These are phyloP conservation scores for Naso thynnoides DNA, from an alignment of 2,797 vertebrate genomes.

Conservation along the genomic window DNA sequence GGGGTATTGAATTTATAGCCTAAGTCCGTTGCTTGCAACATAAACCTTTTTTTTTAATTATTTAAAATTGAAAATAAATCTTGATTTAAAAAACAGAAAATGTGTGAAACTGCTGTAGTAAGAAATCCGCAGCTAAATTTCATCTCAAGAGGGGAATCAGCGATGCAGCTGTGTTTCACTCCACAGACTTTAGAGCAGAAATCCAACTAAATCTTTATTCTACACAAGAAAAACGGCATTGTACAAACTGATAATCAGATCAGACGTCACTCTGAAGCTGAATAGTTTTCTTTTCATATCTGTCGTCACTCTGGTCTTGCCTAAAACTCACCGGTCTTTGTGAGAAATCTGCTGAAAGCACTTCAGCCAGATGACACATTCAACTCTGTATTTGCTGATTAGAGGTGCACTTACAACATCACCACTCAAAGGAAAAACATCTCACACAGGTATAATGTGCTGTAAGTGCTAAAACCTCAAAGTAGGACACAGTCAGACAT, in stretches of 20 bases:
- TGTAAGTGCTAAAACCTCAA: background rate
- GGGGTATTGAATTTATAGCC: too few species aligned
- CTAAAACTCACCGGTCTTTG: background rate
- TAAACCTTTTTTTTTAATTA: too few species aligned
- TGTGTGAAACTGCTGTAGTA: background rate
- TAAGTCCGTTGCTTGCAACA: too few species aligned
- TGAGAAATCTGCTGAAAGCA: conserved; percentile 7
- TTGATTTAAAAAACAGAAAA: too few species aligned
- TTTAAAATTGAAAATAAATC: too few species aligned
- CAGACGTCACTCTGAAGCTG: background rate
- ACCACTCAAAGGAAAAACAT: background rate
- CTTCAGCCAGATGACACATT: background rate
- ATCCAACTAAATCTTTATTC: background rate
- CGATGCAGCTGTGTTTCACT: background rate
- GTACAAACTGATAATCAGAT: background rate
- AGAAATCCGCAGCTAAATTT: background rate
- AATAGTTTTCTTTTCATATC: conserved; percentile 9
- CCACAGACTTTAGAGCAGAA: background rate
- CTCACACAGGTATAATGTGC: background rate
- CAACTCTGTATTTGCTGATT: background rate
- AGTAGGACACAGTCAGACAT: background rate
- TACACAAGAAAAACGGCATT: background rate
- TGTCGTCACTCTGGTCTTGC: background rate
- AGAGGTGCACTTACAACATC: background rate
- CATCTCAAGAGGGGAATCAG: too few species aligned